A percentile compares a stretch with the other conserved stretches of the same genome.
Evolutionary conservation across 2,888 invertebrate genomes (phyloP).

Genomic region (Drepanosiphum platanoidis): DNA sequence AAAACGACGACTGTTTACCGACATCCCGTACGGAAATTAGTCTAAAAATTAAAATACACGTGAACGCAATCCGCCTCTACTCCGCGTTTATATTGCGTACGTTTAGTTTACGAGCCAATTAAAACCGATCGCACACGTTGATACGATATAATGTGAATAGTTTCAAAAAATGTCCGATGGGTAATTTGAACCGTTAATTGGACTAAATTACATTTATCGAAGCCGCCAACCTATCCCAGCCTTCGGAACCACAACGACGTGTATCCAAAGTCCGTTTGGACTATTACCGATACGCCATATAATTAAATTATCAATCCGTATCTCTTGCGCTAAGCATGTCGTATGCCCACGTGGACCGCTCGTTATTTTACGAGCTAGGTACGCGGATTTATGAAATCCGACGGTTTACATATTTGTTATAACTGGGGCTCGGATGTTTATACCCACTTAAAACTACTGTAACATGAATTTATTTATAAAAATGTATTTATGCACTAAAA

Average conservation of each 20-base stretch:
- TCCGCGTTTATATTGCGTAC: no score
- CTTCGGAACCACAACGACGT: neutral
- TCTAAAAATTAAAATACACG: no score
- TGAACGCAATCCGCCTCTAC: no score
- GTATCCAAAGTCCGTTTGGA: neutral
- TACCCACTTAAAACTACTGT: no score
- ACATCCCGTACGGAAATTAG: no score
- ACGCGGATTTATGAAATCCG: neutral
- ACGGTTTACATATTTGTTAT: neutral
- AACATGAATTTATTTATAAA: no score
- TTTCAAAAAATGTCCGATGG: neutral
- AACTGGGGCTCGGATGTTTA: no score
- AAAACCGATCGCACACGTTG: neutral
- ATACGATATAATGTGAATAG: neutral
- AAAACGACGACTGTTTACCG: no score
- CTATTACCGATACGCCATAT: neutral
- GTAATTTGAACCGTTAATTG: neutral
- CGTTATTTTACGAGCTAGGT: neutral
- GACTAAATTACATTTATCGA: neutral
- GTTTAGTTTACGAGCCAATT: no score
- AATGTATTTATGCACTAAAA: no score
- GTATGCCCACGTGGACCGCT: neutral
- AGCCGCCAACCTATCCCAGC: neutral
- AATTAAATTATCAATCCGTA: neutral
- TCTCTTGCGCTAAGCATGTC: no score